Conservation (phyloP, 2,888 invertebrate genomes). For the Steromphala cineraria region DNA sequence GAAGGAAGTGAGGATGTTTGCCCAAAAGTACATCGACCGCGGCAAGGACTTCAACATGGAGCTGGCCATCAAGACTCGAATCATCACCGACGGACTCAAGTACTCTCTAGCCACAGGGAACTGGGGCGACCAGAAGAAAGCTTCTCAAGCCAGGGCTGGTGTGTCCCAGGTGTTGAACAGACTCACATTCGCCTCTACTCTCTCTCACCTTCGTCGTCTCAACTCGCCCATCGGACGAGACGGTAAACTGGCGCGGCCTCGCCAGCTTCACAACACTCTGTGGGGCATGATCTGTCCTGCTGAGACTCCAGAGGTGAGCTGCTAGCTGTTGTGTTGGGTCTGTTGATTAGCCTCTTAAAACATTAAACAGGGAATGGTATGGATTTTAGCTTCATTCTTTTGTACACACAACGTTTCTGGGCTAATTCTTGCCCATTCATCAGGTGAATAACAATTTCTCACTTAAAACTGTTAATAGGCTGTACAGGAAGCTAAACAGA, state of each 20-base stretch:
- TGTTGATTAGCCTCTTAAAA: no score
- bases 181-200: slow-evolving; percentile 97
- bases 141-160: slow-evolving; percentile 97
- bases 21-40: slow-evolving; percentile 97
- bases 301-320: slow-evolving; percentile 95
- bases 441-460: no score
- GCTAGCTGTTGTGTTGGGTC: no score
- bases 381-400: no score
- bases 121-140: slow-evolving; percentile 99
- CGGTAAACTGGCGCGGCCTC: slow-evolving; percentile 98
- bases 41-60: slow-evolving; percentile 99
- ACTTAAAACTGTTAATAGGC: no score
- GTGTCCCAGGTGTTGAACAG: slow-evolving; percentile 98
- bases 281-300: slow-evolving; percentile 99
- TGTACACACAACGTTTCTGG: no score
- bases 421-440: no score
- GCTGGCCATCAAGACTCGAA: slow-evolving; percentile 95
- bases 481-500: no score
- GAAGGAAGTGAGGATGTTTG: slow-evolving; percentile 98
- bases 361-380: no score
- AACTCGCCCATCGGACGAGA: slow-evolving; percentile 99
- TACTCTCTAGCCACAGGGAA: slow-evolving; percentile 99
- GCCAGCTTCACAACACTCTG: slow-evolving; percentile 98
- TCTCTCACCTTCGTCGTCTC: slow-evolving; percentile 97
- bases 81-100: slow-evolving; percentile 97